phyloP scores from a whole-genome alignment of 2,888 invertebrate genomes.

The Limnephilus auricula region DNA sequence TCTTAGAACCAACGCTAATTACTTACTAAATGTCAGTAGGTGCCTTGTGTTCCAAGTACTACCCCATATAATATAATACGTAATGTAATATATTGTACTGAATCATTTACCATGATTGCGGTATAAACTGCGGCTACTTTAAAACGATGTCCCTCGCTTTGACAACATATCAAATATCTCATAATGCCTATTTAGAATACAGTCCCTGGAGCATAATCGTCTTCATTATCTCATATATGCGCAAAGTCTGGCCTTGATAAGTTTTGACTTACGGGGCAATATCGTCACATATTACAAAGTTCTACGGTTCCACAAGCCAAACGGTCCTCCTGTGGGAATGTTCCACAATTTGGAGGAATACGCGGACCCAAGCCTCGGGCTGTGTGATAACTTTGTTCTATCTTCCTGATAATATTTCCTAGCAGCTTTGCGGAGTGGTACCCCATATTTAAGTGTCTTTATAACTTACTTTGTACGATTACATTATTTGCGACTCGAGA shows the following conservation, averaged over 20 bases:
- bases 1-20: too few species aligned
- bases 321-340: constrained; percentile 25
- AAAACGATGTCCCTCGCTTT: neutral
- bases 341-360: constrained; percentile 25
- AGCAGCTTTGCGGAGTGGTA: neutral
- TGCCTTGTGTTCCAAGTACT: neutral
- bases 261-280: constrained; percentile 44
- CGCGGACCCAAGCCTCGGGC: constrained; percentile 21
- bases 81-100: neutral
- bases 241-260: constrained; percentile 35
- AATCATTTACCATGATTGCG: neutral
- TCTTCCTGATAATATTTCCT: constrained; percentile 28
- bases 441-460: constrained; percentile 1
- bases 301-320: constrained; percentile 4
- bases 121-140: neutral
- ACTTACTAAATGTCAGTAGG: too few species aligned
- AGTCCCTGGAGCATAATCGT: constrained; percentile 12
- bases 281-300: constrained; percentile 44
- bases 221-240: constrained; percentile 27
- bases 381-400: constrained; percentile 32
- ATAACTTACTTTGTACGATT: neutral
- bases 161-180: neutral
- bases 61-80: neutral
- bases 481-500: neutral
- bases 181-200: constrained; percentile 12